Evolutionary conservation across 2,888 invertebrate genomes (phyloP), one percentile per base, ranked within the genome.

Genomic region (Chelonus formosanus): DNA sequence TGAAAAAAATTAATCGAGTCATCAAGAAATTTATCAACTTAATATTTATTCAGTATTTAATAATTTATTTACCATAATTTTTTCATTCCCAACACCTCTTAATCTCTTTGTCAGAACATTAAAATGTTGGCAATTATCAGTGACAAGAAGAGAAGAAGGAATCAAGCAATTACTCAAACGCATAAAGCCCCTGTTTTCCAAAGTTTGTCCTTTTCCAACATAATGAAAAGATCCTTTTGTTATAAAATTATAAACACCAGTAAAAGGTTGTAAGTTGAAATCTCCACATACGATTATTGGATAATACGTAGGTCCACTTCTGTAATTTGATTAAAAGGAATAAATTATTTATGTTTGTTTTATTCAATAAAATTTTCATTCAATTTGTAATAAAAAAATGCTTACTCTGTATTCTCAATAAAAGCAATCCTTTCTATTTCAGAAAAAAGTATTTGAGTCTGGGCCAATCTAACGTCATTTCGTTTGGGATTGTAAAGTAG

Each of bases 201-300:
- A 86, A 73, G 71, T 78, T 68, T 63, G 81, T 65, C 73, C 86
- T 79, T 77, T 85, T 64, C 75, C 85, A 75, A 72, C 83, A 84
- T 73, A 80, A 59, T 83, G 83, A 74, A 94, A 86, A 54, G 80
- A 76, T 10, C 94, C 94, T 34, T 85, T 85, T 0, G 88, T 87
- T 57, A 96, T 83, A 54, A 95, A 88, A 63, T 88, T 84, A 75
- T 92, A 90, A 0, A 95, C 88, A 3, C 89, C 88, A 48, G 93
- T 91, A 52, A 89, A 83, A 0, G 96, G 95, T 65, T 88, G 86
- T 3, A 93, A 90, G 84, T 98, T 99, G 70, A 98, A 93, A 84
- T 99, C 99, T 0, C 99, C 99, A 3, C 95, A 92, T 68, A 98
- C 73, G 67, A 99, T 90, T 4, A 95, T 88, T 0, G 97, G 96